These are phyloP conservation scores for Rhopilema esculentum DNA, from an alignment of 30 jellyfish, hydroid and myxozoan species.

Conservation along the genomic window DNA sequence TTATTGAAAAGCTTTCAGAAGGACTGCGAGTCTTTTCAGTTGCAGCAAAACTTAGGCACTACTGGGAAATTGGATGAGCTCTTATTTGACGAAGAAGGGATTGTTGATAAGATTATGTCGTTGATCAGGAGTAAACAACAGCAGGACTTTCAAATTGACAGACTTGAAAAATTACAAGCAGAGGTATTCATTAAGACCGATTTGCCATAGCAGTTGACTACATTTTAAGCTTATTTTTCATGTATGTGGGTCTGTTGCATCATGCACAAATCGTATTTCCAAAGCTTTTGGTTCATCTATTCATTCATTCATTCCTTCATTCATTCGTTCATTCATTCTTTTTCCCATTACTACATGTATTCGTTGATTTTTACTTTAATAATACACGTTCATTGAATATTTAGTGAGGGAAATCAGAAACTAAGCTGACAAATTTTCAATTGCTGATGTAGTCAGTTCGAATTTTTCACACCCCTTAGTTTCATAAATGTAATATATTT, in stretches of 20 bases:
- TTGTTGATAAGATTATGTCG: conserved; percentile 27
- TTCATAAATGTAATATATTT: no score
- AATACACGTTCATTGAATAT: no score
- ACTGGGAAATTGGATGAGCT: conserved; percentile 33
- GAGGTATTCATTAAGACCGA: conserved; percentile 40
- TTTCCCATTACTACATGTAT: no score
- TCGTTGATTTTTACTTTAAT: no score
- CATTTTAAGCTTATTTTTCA: no score
- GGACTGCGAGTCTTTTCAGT: conserved; percentile 44
- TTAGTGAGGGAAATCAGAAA: no score
- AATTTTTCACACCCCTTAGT: no score
- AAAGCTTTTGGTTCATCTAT: no score
- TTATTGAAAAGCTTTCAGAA: conserved; percentile 11
- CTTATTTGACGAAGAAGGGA: conserved; percentile 46
- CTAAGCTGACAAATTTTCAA: no score
- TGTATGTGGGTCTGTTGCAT: not conserved
- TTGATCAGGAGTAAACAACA: conserved; percentile 21
- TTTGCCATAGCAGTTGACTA: not conserved
- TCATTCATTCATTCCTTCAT: no score
- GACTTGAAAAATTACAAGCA: conserved; percentile 29
- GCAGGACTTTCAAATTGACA: conserved; percentile 8
- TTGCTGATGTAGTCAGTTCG: no score
- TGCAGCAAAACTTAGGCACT: conserved; percentile 14
- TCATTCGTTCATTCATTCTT: no score
- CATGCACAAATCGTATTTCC: not conserved